phyloP scores from a whole-genome alignment of 2,888 invertebrate genomes.

The Gastrophysa polygoni region DNA sequence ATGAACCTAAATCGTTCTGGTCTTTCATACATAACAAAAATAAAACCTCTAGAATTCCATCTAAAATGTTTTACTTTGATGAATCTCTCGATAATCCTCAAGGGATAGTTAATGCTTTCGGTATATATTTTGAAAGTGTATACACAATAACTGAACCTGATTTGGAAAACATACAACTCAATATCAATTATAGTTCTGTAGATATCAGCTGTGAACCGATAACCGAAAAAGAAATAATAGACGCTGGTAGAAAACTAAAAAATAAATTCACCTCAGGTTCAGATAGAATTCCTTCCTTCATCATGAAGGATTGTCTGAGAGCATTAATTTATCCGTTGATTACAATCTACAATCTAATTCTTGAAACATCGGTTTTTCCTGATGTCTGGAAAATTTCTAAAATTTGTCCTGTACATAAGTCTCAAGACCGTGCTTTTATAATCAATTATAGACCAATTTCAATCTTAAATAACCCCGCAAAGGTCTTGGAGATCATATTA shows the following conservation, averaged over 20 bases:
- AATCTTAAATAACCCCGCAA: background rate
- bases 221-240: too few species aligned
- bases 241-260: too few species aligned
- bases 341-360: background rate
- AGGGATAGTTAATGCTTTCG: slow-evolving; percentile 15
- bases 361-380: too few species aligned
- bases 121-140: slow-evolving; percentile 17
- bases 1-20: slow-evolving; percentile 9
- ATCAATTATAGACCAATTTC: background rate
- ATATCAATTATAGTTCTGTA: background rate
- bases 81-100: slow-evolving; percentile 18
- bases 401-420: slow-evolving; percentile 5
- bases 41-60: slow-evolving; percentile 17
- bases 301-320: slow-evolving; percentile 14
- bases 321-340: slow-evolving; percentile 2
- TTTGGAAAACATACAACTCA: background rate
- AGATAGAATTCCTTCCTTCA: slow-evolving; percentile 16
- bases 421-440: too few species aligned
- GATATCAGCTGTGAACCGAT: too few species aligned
- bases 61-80: slow-evolving; percentile 10
- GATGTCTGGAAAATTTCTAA: background rate
- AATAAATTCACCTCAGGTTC: too few species aligned
- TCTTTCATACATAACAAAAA: slow-evolving; percentile 18
- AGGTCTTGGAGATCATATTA: too few species aligned
- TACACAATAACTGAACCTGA: slow-evolving; percentile 1